Percentiles rank a stretch among this genome's conserved stretches.
These are phyloP conservation scores for Orchesella flavescens DNA, from an alignment of 2,888 invertebrate genomes.

Conservation along the genomic window DNA sequence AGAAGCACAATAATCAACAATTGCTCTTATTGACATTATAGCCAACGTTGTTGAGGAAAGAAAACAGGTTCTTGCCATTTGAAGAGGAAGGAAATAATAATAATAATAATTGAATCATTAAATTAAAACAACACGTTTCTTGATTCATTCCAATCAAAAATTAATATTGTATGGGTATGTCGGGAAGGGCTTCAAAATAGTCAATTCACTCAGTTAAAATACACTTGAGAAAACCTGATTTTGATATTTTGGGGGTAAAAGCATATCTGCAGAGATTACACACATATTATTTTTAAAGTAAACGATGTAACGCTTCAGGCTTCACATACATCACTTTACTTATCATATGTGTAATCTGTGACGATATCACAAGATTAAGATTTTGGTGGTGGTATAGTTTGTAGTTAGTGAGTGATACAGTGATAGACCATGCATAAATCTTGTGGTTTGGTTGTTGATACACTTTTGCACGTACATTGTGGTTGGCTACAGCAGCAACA, in stretches of 20 bases:
- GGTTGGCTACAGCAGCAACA: conserved; percentile 9
- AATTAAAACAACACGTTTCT: conserved; percentile 40
- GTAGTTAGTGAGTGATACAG: conserved; percentile 13
- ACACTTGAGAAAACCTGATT: conserved; percentile 30
- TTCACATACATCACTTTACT: conserved; percentile 25
- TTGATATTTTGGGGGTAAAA: conserved; percentile 9
- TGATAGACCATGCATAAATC: conserved; percentile 38
- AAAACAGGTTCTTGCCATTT: conserved; percentile 44
- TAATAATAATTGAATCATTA: conserved; percentile 44
- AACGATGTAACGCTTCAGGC: conserved; percentile 49
- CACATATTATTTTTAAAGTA: conserved; percentile 26
- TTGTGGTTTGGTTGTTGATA: background rate
- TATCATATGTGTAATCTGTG: conserved; percentile 17
- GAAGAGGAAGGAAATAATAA: no score
- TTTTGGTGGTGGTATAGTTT: background rate
- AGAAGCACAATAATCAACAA: no score
- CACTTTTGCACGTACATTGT: background rate
- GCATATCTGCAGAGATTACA: background rate
- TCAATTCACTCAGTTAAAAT: background rate
- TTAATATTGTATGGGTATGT: background rate
- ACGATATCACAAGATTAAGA: background rate
- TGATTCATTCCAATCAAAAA: conserved; percentile 26
- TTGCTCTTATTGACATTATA: background rate
- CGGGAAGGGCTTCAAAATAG: conserved; percentile 13
- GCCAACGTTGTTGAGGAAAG: background rate